Conservation (phyloP, 2,113 vertebrate genomes). For the Xenopus laevis region DNA sequence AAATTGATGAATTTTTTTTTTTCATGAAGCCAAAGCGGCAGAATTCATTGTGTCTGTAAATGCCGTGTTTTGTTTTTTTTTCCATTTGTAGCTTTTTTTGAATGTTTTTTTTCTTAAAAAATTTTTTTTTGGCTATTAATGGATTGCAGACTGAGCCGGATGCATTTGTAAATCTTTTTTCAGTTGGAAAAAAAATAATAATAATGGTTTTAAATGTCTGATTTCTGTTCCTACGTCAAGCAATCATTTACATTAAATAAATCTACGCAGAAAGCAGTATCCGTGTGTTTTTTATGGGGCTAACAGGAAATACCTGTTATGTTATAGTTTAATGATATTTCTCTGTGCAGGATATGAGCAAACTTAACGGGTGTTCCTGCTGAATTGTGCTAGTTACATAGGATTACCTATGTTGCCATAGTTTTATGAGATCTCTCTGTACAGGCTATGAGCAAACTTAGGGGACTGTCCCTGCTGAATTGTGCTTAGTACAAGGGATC, state of each 20-base stretch:
- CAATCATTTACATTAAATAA: constrained; percentile 35
- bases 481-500: too few relatives aligned
- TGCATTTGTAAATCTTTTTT: constrained; percentile 52
- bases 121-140: constrained; percentile 71
- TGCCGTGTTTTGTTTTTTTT: constrained; percentile 58
- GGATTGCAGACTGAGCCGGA: constrained; percentile 98
- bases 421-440: too few relatives aligned
- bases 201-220: neutral
- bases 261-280: constrained; percentile 19
- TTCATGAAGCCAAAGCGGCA: constrained; percentile 88
- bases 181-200: neutral
- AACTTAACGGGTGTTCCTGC: too few relatives aligned
- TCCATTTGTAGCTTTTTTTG: constrained; percentile 42
- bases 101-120: too few relatives aligned
- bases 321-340: too few relatives aligned
- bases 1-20: constrained; percentile 68
- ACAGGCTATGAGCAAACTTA: too few relatives aligned
- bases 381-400: too few relatives aligned
- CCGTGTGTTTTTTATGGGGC: neutral
- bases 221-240: constrained; percentile 13
- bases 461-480: too few relatives aligned
- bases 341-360: too few relatives aligned
- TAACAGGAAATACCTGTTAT: too few relatives aligned
- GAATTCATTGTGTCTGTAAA: constrained; percentile 83
- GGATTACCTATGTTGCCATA: too few relatives aligned